phyloP scores from a whole-genome alignment of 2,797 vertebrate species.

The Moxostoma hubbsi region DNA sequence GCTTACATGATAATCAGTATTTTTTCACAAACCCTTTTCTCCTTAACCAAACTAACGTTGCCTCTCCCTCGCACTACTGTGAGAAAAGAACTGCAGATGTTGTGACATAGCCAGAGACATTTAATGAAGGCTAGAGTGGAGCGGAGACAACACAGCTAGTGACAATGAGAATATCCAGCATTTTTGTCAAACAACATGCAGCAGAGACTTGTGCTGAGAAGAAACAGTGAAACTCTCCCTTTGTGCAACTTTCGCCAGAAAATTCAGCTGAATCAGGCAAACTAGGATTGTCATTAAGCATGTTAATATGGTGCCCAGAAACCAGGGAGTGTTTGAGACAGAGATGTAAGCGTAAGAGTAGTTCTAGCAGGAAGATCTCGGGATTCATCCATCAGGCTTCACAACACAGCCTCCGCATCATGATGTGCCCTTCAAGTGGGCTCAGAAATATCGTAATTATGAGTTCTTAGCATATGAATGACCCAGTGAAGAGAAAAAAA shows the following conservation, averaged over 20 bases:
- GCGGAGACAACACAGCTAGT: not conserved
- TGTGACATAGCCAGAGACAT: not conserved
- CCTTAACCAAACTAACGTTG: not conserved
- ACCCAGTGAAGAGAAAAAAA: too few relatives aligned
- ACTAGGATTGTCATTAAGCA: not conserved
- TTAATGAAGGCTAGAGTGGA: not conserved
- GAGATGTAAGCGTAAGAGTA: too few relatives aligned
- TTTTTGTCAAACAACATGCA: not conserved
- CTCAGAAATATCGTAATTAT: too few relatives aligned
- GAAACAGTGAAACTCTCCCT: not conserved
- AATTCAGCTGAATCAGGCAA: not conserved
- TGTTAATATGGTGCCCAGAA: not conserved
- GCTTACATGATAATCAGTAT: not conserved
- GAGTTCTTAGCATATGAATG: too few relatives aligned
- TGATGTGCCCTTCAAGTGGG: too few relatives aligned
- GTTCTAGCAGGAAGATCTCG: too few relatives aligned
- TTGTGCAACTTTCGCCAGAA: not conserved
- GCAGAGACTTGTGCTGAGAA: not conserved
- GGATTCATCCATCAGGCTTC: too few relatives aligned
- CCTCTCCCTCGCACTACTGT: not conserved
- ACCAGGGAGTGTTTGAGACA: too few relatives aligned
- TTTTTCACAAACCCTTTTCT: not conserved
- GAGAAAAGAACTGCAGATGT: not conserved
- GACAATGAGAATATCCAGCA: too few relatives aligned
- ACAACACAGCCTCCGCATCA: too few relatives aligned